phyloP scores from a whole-genome alignment of 2,797 vertebrate genomes.

The Scolopax rusticola region DNA sequence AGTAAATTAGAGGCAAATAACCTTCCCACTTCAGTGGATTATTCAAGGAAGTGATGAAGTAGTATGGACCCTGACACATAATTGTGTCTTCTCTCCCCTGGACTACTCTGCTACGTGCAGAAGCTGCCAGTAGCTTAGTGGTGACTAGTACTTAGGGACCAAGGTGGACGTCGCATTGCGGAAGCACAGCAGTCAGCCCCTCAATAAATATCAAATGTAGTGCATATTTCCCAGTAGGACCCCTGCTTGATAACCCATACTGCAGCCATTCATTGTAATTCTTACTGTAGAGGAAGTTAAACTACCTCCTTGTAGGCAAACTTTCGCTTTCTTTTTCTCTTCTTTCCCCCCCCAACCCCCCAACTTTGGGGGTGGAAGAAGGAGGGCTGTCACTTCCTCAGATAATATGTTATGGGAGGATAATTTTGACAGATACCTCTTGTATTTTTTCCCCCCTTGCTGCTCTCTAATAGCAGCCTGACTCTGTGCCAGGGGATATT shows the following conservation, averaged over 20 bases:
- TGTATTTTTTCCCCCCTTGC: neutral
- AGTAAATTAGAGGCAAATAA: neutral
- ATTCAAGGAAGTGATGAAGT: neutral
- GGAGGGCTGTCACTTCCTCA: neutral
- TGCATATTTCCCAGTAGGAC: neutral
- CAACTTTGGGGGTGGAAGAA: fast-evolving
- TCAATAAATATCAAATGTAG: neutral
- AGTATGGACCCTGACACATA: neutral
- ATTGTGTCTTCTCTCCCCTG: neutral
- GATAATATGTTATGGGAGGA: neutral
- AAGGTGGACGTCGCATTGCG: neutral
- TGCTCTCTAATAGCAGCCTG: neutral
- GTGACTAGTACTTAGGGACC: neutral
- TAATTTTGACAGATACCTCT: slow-evolving; percentile 11
- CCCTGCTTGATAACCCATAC: neutral
- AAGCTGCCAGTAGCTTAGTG: neutral
- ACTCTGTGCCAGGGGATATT: neutral
- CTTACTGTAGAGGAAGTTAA: neutral
- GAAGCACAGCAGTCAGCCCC: neutral
- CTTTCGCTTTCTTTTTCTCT: neutral
- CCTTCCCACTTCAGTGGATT: neutral
- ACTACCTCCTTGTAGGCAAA: neutral
- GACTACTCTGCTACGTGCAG: neutral
- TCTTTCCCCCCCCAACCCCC: too few species aligned
- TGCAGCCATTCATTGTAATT: neutral